These are phyloP conservation scores for Serrognathus titanus DNA, from an alignment of 2,888 invertebrate species.

Conservation along the genomic window DNA sequence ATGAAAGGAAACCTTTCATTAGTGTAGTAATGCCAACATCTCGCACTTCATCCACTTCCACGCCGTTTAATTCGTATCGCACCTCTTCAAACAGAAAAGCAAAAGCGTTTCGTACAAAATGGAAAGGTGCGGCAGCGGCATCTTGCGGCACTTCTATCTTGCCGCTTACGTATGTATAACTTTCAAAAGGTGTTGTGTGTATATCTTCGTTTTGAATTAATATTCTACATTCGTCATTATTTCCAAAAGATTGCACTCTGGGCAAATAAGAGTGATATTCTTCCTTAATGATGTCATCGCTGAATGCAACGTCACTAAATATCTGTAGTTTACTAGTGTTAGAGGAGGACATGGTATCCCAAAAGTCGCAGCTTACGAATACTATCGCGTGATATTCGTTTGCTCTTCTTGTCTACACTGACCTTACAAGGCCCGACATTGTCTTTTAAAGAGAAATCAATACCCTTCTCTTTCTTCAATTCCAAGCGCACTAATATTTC, in stretches of 20 bases:
- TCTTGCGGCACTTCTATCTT: neutral
- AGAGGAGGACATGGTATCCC: too few species aligned
- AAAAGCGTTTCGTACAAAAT: constrained; percentile 30
- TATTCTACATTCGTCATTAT: constrained; percentile 21
- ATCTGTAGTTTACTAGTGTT: too few species aligned
- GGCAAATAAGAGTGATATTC: constrained; percentile 19
- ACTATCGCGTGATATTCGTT: too few species aligned
- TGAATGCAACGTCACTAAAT: too few species aligned
- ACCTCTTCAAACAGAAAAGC: constrained; percentile 38
- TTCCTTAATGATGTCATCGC: constrained; percentile 11
- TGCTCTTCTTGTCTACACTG: too few species aligned
- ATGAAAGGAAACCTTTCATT: constrained; percentile 37
- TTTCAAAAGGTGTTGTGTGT: constrained; percentile 12
- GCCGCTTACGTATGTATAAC: constrained; percentile 21
- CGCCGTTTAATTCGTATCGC: constrained; percentile 36
- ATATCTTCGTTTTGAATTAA: constrained; percentile 18
- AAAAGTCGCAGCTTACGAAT: too few species aligned
- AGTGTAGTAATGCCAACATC: constrained; percentile 36
- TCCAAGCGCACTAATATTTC: constrained; percentile 25
- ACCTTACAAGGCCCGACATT: too few species aligned
- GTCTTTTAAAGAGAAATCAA: constrained; percentile 3
- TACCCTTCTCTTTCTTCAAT: constrained; percentile 17
- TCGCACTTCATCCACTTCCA: constrained; percentile 36
- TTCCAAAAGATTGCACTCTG: constrained; percentile 9
- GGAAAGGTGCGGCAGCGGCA: neutral